Conservation (phyloP, 1,140 invertebrate species). For the Nasonia vitripennis region DNA sequence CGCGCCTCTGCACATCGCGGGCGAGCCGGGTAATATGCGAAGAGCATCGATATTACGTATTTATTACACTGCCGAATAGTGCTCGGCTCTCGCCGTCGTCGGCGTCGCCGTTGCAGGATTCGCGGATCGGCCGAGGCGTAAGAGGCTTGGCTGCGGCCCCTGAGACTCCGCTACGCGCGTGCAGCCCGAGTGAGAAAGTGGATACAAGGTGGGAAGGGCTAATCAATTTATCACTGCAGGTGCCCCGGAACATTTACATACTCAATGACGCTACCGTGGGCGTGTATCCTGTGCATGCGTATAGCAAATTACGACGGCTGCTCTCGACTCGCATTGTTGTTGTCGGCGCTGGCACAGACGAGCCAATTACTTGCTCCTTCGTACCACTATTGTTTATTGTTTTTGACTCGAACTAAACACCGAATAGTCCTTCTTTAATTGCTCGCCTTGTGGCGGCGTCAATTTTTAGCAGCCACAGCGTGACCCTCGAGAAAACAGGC, state of each 20-base stretch:
- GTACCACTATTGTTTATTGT: too few species aligned
- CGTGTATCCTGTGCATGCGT: conserved; percentile 58
- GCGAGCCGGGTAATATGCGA: conserved; percentile 60
- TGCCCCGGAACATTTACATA: conserved; percentile 71
- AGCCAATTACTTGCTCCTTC: conserved; percentile 11
- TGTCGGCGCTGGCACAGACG: background rate
- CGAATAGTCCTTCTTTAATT: background rate
- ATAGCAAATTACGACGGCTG: conserved; percentile 27
- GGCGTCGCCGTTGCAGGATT: background rate
- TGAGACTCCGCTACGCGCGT: background rate
- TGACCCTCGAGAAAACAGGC: conserved; percentile 49
- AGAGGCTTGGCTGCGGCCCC: background rate
- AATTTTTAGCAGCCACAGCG: conserved; percentile 35
- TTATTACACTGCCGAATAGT: conserved; percentile 65
- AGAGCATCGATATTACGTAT: conserved; percentile 68
- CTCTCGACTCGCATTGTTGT: conserved; percentile 17
- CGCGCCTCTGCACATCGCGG: conserved; percentile 35
- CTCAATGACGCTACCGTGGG: conserved; percentile 65
- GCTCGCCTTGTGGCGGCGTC: background rate
- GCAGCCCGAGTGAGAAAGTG: background rate
- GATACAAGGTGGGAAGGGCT: conserved; percentile 48
- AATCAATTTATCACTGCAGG: conserved; percentile 72
- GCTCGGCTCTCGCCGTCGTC: conserved; percentile 52
- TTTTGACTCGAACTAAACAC: too few species aligned
- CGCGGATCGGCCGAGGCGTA: background rate